Evolutionary conservation across 2,797 vertebrate species (phyloP), one percentile per base, ranked within the genome.

Genomic region (Sebastiscus tertius): DNA sequence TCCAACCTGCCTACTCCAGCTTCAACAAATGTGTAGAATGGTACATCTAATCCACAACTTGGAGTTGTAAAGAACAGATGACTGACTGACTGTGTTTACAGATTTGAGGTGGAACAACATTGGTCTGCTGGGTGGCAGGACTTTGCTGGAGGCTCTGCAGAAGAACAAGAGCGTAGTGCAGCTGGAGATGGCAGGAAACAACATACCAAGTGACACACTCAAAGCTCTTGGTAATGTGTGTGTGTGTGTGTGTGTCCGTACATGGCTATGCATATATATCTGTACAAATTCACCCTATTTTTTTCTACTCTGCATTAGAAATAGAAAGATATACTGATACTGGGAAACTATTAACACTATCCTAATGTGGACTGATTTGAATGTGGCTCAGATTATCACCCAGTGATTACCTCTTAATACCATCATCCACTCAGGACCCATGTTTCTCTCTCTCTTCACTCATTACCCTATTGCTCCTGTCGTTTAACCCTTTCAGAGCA

Each of bases 81-180:
- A 33, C 33, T 33, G 31, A 31, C 54, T 64, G 24, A 36, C 26
- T 77, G 13, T 72, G 20, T 68, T 64, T 4, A 22, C 88, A 99
- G 98, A 99, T 92, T 89, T 99, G 66, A 95, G 98, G 75, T 99
- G 98, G 98, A 99, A 99, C 93, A 98, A 96, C 80, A 87, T 99
- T 0, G 98, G 98, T 13, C 96, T 99, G 58, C 92, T 99, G 85
- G 98, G 98, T 0, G 97, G 98, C 33, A 94, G 98, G 71, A 95
- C 96, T 55, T 82, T 99, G 76, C 87, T 97, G 74, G 96, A 95
- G 84, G 96, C 96, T 69, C 88, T 99, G 82, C 95, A 96, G 85
- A 96, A 96, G 84, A 99, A 98, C 95, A 96, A 89, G 80, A 94
- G 94, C 18, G 80, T 99, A 39, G 78, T 94, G 80, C 95, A 95